A percentile compares a stretch with the other conserved stretches of the same genome.
phyloP scores from a whole-genome alignment of 1,140 invertebrate species.

The Periplaneta americana region DNA sequence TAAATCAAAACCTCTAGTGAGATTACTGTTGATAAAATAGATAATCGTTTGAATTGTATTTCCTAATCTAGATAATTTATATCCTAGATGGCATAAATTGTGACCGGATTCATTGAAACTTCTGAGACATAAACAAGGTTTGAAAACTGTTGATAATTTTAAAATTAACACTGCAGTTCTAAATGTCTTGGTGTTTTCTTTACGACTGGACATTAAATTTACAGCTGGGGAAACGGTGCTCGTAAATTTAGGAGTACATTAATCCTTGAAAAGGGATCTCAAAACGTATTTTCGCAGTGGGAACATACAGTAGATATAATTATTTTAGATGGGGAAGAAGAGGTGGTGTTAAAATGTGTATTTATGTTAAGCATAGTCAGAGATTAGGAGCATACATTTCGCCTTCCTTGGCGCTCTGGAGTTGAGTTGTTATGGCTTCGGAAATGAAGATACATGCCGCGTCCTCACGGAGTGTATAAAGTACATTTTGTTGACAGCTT shows the following conservation, averaged over 20 bases:
- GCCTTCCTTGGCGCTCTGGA: neutral
- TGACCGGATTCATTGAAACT: neutral
- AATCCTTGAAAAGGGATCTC: neutral
- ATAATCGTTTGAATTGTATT: no score
- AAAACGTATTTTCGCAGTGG: neutral
- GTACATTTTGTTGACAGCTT: no score
- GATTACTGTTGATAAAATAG: no score
- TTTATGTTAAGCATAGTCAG: neutral
- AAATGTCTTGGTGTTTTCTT: neutral
- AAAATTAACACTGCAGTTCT: neutral
- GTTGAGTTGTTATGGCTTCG: neutral
- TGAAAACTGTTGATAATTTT: neutral
- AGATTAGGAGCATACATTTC: neutral
- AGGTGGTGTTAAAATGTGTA: neutral
- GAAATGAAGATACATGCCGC: neutral
- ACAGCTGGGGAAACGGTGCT: neutral
- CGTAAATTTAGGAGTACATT: neutral
- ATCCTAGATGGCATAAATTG: no score
- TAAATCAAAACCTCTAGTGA: no score
- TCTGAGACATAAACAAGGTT: neutral
- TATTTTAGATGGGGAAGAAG: neutral
- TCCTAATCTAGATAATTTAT: no score
- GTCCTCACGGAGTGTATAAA: neutral
- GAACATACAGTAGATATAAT: neutral
- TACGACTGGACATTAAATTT: neutral